Conservation (phyloP, 2,888 invertebrate species). For the Vesta saturnalis region DNA sequence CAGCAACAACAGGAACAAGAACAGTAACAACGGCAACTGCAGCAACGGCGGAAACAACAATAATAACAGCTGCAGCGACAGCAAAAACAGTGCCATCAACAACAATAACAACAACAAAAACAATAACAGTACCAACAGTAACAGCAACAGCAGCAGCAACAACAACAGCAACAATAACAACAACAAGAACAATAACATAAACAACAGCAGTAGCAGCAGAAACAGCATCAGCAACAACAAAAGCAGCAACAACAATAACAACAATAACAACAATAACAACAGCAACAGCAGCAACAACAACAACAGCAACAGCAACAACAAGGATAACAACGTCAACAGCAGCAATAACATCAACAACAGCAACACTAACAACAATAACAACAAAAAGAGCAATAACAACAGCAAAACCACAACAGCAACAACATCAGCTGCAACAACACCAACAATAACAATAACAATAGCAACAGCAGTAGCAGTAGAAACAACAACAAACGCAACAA, state of each 20-base stretch:
- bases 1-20: neutral
- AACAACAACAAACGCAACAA: too few species aligned
- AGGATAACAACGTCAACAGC: neutral
- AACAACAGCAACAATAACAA: conserved; percentile 1
- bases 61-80: neutral
- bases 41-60: neutral
- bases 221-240: too few species aligned
- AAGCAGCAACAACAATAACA: too few species aligned
- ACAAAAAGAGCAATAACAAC: too few species aligned
- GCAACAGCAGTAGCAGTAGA: too few species aligned
- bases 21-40: neutral
- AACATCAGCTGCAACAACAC: too few species aligned
- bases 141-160: neutral
- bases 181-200: neutral
- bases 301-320: neutral
- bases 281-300: neutral
- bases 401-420: neutral
- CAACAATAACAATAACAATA: too few species aligned
- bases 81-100: neutral
- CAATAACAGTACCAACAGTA: neutral
- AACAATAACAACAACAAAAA: neutral
- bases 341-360: neutral
- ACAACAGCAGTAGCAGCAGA: too few species aligned
- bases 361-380: neutral
- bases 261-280: neutral